Percentiles rank a stretch among this genome's conserved stretches.
These are phyloP conservation scores for Crambe crambe DNA, from an alignment of 37 sponge, comb jelly and placozoan genomes.

Conservation along the genomic window DNA sequence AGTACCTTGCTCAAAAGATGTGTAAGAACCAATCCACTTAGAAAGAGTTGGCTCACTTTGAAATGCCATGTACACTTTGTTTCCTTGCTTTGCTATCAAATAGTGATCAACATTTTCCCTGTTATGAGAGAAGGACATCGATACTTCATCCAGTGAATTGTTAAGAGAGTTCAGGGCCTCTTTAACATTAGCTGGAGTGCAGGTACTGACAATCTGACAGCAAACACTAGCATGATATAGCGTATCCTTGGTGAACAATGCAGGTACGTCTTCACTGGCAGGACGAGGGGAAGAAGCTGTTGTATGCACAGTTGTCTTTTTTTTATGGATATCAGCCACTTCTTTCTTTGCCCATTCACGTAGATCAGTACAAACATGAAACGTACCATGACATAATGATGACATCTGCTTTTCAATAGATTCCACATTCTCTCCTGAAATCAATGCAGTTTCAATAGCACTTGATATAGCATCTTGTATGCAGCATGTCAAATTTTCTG, in stretches of 20 bases:
- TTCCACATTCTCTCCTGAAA: not conserved
- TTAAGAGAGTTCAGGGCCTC: not conserved
- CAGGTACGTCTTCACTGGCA: not conserved
- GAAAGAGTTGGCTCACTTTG: constrained; percentile 28
- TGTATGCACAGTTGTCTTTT: not conserved
- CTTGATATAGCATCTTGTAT: constrained; percentile 2
- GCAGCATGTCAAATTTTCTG: not conserved
- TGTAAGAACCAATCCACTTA: constrained; percentile 27
- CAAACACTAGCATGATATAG: constrained; percentile 53
- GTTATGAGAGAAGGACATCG: constrained; percentile 31
- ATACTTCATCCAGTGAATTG: constrained; percentile 39
- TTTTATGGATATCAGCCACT: not conserved
- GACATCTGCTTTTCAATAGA: not conserved
- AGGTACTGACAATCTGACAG: constrained; percentile 34
- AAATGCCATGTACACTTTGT: constrained; percentile 47
- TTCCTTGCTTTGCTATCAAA: constrained; percentile 40
- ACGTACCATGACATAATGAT: not conserved
- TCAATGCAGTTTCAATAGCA: constrained; percentile 14
- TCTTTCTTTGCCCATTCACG: constrained; percentile 10
- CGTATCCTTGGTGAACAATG: constrained; percentile 56
- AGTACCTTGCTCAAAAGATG: constrained; percentile 48
- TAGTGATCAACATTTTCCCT: constrained; percentile 26
- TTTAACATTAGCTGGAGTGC: not conserved
- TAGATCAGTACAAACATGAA: constrained; percentile 4
- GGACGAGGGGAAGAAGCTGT: not conserved